Conservation (phyloP, 2,888 invertebrate species). For the Osedax fenrisi region DNA sequence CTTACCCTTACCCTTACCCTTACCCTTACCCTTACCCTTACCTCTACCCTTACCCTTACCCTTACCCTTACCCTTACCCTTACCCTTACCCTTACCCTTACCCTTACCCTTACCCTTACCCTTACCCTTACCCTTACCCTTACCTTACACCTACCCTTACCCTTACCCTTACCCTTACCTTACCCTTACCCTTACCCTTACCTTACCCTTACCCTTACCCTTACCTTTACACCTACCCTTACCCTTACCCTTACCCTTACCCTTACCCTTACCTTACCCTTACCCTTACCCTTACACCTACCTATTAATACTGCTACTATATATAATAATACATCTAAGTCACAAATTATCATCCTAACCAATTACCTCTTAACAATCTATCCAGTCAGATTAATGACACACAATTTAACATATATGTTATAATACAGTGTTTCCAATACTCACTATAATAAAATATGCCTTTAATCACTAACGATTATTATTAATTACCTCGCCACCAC, state of each 20-base stretch:
- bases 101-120: not conserved
- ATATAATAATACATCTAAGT: too few species aligned
- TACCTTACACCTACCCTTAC: not conserved
- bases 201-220: not conserved
- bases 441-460: too few species aligned
- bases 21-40: not conserved
- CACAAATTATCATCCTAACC: too few species aligned
- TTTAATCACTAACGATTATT: too few species aligned
- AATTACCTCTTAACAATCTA: too few species aligned
- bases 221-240: not conserved
- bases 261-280: too few species aligned
- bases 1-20: not conserved
- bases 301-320: too few species aligned
- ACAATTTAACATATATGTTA: too few species aligned
- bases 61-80: not conserved
- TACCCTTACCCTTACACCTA: too few species aligned
- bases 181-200: not conserved
- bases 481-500: too few species aligned
- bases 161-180: not conserved
- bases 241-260: not conserved
- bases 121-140: not conserved
- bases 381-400: too few species aligned
- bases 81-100: not conserved
- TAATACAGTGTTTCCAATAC: too few species aligned
- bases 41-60: not conserved